Evolutionary conservation across 2,113 vertebrate genomes (phyloP), one percentile per base, ranked within the genome.

Genomic region (Amblyopsis rosae): DNA sequence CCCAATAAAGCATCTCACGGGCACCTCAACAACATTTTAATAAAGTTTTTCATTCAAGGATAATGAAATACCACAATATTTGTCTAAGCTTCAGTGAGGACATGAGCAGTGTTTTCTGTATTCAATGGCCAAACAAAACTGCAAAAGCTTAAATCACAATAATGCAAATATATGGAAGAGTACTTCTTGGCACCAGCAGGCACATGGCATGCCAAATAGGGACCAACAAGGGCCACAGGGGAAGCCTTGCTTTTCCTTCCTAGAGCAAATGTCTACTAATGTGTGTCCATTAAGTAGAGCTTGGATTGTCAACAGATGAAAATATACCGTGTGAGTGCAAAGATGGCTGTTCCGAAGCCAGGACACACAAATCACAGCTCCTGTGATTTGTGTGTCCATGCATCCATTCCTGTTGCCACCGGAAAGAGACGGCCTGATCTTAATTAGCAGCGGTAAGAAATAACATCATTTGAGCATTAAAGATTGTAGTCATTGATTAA

Each of bases 401-500:
- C 75, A 74, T 79, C 76, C 85, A 76, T 86, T 90, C 75, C 70
- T 83, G 76, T 85, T 92, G 92, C 89, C 84, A 88, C 77, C 81
- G 87, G 82, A 89, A 86, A 84, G 83, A 82, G 85, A 86, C 82
- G 77, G 91, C 62, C 91, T 94, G 89, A 93, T 92, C 82, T 91
- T 94, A 94, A 95, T 96, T 94, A 94, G 92, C 89, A 87, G 85
- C 88, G 89, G 83, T 90, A 93, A 91, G 92, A 87, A 93, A 94
- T 93, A 93, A 94, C 90, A 94, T 95, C 93, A 90, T 93, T 87
- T 84, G 85, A 93, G 89, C 90, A 89, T 90, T 91, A 84, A 70
- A 73, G 76, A 83, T 83, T 77, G 72, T 75, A 79, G 75, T 79
- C 69, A 41, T 67, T 73, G 61, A 59, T 72, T 72, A 70, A 68